Base-by-base conservation (phyloP, 1,140 invertebrate genomes). In the Zophobas morio region DNA sequence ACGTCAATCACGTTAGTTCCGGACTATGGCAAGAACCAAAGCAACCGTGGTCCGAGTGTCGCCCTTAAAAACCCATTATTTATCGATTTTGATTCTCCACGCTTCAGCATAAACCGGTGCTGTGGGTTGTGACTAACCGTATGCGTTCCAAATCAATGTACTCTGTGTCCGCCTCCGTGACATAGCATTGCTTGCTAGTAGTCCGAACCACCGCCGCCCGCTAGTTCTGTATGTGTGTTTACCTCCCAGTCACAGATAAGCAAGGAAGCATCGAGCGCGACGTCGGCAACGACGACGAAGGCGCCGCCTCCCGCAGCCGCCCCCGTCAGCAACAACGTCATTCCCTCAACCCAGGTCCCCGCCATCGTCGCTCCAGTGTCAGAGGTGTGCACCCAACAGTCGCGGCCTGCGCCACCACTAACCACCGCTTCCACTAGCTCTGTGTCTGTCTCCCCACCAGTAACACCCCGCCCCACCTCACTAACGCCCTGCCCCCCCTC, bases 171-270 rank as follows among this genome's bases (percentile, higher is more conserved):
- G 72, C 71, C 70, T 56, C 47, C 46, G 34, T 34, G 40, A 42
- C 47, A 34, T 71, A 71, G 70, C 42, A 47, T 51, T 53, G 60
- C 60, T 66, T 66, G 60, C 42, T 32, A 42, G 20, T 40, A 66
- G n/a, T 42, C 33, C 60, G 39, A 40, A 42, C 39, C 60, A 42
- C 37, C 39, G 60, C 39, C 60, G 33, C 60, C 20, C 20, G 20
- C 36, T 66, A 20, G 37, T 42, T 60, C 37, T 83, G 80, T 82
- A 74, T 78, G 77, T 81, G 75, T 82, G 78, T 75, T 80, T 74
- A 36, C 66, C 60, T 49, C 77, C 75, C 77, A 84, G 82, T 82
- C 82, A 88, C 89, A 91, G 89, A 90, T 89, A 87, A 87, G 86
- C 88, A 90, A 91, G 89, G 90, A 91, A 34, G 53, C 75, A 32